Base-by-base conservation (phyloP, 2,113 vertebrate species). In the Pholis gunnellus region DNA sequence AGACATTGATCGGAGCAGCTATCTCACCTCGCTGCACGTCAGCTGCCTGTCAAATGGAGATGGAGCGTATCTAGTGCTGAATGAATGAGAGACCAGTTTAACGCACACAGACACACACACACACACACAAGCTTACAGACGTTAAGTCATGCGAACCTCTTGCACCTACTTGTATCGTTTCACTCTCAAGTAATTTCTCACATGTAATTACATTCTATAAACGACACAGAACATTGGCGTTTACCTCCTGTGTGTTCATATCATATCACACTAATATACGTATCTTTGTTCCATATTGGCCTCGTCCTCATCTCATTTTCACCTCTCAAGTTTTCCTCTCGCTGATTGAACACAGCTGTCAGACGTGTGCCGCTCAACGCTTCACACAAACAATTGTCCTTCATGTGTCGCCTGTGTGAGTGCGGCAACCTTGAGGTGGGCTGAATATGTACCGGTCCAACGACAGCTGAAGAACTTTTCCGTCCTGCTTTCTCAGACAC, bases 1-100 rank as follows among this genome's bases (percentile, higher is more conserved):
- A 93, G 52, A 66, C 88, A 95, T 94, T 93, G 93, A 94, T 92
- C 48, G 36, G 69, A 77, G 82, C 71, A 36, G 76, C 89, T 90
- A 89, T 92, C 92, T 89, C 78, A 76, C 85, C 82, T 85, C 82
- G 22, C 78, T 79, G 87, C 76, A 64, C 52, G 88, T 91, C 92
- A 92, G 83, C 80, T 88, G 86, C 71, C 86, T 83, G 87, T 91
- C 91, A 90, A 72, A 88, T 72, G 59, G 78, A 93, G 88, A 91
- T 83, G 75, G 82, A 91, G 85, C 61, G 83, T 76, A 80, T 90
- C 85, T 93, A 78, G 85, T 78, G 72, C 61, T 78, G 78, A 78
- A 86, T 88, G 74, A 91, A 88, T 78, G 78, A 81, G 78, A 54
- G 65, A 73, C 27, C 31, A 61, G 56, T 72, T 82, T 36, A 79